Base-by-base conservation (phyloP, 2,888 invertebrate genomes). In the Dermolepida albohirtum region DNA sequence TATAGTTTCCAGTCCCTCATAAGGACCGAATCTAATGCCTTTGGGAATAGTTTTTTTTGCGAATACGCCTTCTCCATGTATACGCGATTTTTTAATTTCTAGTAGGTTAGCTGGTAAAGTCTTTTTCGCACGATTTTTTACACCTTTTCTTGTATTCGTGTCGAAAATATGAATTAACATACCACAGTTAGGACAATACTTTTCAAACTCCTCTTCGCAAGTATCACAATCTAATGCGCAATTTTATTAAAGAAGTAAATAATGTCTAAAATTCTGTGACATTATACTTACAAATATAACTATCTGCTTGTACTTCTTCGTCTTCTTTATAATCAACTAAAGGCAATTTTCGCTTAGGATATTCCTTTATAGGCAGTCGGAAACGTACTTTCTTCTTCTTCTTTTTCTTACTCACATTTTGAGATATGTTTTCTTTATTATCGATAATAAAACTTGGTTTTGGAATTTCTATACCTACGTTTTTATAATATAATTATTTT, bases 1-100 rank as follows among this genome's bases (percentile, higher is more conserved):
- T 8, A 41, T 17, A 6, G 8, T 50, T 27, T 64, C 17, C 34
- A 52, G 14, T 1, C 78, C 78, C 41, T 77, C 72, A 29, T 77
- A 77, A 0, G 78, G 78, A 0, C 77, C 78, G 69, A 78, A 67
- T 14, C 73, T 74, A 1, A 76, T 49, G 0, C 76, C 76, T 44
- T 71, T 65, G 5, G 71, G 71, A 11, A 78, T 41, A 16, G 22
- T 51, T 22, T 64, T 69, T 16, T 67, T 17, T 0, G 76, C 71
- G 59, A 76, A 77, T 0, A 77, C 74, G 11, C 77, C 78, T 5
- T 74, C 70, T 5, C 77, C 76, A 44, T 75, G 74, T 11, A 77
- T 74, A 1, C 47, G 43, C 1, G 76, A 76, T 6, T 57, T 68
- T 7, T 68, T 66, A 4, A 78, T 71, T 34, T 69, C 70, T 40